Evolutionary conservation across 2,888 invertebrate species (phyloP).

Genomic region (Lasioglossum pauxillum): DNA sequence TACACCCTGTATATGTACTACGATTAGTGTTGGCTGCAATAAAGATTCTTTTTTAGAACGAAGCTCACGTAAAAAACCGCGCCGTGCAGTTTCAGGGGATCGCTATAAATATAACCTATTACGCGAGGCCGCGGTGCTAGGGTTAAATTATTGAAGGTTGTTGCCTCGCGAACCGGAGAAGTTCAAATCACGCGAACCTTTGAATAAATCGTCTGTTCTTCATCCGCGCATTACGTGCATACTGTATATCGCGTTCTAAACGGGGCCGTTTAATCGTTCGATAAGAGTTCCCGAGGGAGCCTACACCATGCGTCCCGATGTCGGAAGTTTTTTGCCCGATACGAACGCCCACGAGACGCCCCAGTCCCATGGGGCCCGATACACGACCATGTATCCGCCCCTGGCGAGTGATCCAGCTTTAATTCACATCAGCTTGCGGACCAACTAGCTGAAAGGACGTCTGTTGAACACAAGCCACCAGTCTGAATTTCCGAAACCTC

Average conservation of each 20-base stretch:
- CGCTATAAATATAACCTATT: background rate
- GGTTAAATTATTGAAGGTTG: conserved; percentile 40
- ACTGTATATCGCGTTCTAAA: conserved; percentile 42
- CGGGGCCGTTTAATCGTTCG: conserved; percentile 66
- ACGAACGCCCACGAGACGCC: conserved; percentile 80
- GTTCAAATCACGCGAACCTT: conserved; percentile 40
- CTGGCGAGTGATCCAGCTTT: conserved; percentile 49
- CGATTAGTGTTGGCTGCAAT: too few relatives aligned
- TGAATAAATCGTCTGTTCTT: conserved; percentile 56
- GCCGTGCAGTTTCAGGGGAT: background rate
- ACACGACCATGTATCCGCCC: conserved; percentile 55
- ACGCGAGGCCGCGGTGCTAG: background rate
- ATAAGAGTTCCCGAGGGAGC: conserved; percentile 67
- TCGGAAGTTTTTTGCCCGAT: conserved; percentile 65
- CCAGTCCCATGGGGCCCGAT: conserved; percentile 72
- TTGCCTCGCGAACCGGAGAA: conserved; percentile 18
- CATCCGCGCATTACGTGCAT: background rate
- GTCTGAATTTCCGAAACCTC: background rate
- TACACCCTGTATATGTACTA: too few relatives aligned
- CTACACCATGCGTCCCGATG: conserved; percentile 39
- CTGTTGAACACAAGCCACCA: background rate
- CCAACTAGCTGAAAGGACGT: conserved; percentile 3
- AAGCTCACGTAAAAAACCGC: background rate
- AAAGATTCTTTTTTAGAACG: background rate
- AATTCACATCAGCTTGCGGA: conserved; percentile 49